A percentile compares a stretch with the other conserved stretches of the same genome.
phyloP scores from a whole-genome alignment of 2,797 vertebrate genomes.

The Halcyon leucocephala region DNA sequence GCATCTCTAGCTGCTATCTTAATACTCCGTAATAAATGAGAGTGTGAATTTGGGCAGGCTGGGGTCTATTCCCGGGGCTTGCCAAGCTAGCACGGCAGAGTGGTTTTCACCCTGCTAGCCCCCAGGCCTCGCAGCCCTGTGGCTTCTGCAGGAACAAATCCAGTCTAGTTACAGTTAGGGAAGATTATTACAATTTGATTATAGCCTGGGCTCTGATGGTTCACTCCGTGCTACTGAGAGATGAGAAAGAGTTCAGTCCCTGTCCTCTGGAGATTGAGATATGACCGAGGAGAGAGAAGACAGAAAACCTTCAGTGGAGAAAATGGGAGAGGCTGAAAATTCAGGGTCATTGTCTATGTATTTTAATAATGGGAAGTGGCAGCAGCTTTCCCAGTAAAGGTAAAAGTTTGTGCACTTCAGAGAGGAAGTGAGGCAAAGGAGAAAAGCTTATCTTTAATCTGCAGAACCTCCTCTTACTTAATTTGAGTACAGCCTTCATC shows the following conservation, averaged over 20 bases:
- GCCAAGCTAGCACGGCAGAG: not conserved
- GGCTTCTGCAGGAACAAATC: constrained; percentile 29
- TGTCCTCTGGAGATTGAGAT: not conserved
- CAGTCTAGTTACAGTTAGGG: not conserved
- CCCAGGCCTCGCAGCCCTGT: not conserved
- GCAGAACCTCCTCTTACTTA: not conserved
- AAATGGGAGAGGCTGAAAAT: not conserved
- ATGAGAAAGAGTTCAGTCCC: not conserved
- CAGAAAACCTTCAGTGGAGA: not conserved
- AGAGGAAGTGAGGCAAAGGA: not conserved
- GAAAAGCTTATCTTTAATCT: not conserved
- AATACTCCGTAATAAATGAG: not conserved
- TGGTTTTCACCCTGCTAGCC: not conserved
- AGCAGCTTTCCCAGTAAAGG: not conserved
- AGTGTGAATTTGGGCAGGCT: not conserved
- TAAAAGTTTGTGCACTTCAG: not conserved
- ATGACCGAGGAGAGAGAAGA: not conserved
- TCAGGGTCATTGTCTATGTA: not conserved
- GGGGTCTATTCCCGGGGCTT: not conserved
- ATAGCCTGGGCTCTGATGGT: constrained; percentile 11
- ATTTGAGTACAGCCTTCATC: not conserved
- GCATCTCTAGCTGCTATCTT: not conserved
- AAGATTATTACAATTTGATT: constrained; percentile 2
- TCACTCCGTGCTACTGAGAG: not conserved
- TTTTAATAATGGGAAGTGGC: not conserved